phyloP scores from a whole-genome alignment of 1,140 invertebrate genomes.

The Drosophila truncata region DNA sequence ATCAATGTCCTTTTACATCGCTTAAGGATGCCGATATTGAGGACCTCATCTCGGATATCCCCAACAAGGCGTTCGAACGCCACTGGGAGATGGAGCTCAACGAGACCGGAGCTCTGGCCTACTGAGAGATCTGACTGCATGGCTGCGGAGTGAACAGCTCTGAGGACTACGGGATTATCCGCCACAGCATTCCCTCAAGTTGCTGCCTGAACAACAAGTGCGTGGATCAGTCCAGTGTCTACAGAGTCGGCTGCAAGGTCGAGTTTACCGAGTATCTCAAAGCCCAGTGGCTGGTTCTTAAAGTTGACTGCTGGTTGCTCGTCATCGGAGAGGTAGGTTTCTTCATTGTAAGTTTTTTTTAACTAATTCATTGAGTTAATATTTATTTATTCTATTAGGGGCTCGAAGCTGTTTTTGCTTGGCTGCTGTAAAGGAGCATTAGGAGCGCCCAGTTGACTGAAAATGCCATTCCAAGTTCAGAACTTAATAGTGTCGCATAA shows the following conservation, averaged over 20 bases:
- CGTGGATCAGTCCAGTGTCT: constrained; percentile 41
- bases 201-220: constrained; percentile 69
- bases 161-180: constrained; percentile 66
- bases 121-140: constrained; percentile 76
- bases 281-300: constrained; percentile 68
- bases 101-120: constrained; percentile 63
- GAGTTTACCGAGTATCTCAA: constrained; percentile 72
- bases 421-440: background rate
- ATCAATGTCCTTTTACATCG: too few relatives aligned
- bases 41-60: constrained; percentile 75
- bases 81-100: constrained; percentile 72
- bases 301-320: constrained; percentile 73
- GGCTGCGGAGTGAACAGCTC: constrained; percentile 77
- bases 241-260: constrained; percentile 64
- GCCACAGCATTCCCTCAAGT: constrained; percentile 63
- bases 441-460: background rate
- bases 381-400: background rate
- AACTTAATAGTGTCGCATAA: too few relatives aligned
- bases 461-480: background rate
- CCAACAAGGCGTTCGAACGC: constrained; percentile 70
- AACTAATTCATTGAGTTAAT: background rate
- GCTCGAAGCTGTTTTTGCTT: background rate
- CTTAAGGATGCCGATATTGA: too few relatives aligned
- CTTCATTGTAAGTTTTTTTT: background rate
- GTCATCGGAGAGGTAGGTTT: constrained; percentile 72